Percentiles rank a stretch among this genome's conserved stretches.
These are phyloP conservation scores for Dasyornis broadbenti DNA, from an alignment of 2,113 vertebrate species.

Conservation along the genomic window DNA sequence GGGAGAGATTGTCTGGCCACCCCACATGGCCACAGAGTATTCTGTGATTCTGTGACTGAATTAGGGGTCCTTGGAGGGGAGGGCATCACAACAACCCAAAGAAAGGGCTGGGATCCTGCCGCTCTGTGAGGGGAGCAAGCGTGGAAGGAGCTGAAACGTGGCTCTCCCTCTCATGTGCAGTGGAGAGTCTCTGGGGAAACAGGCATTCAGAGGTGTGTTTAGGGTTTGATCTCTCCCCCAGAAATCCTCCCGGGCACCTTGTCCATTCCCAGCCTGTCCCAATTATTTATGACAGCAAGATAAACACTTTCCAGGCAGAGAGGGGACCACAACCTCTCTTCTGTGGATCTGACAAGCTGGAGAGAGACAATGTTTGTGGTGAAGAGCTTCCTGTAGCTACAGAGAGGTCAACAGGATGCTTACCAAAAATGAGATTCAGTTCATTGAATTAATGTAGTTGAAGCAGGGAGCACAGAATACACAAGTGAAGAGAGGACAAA, in stretches of 20 bases:
- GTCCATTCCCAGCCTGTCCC: background rate
- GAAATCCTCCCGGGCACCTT: background rate
- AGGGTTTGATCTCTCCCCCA: background rate
- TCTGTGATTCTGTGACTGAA: background rate
- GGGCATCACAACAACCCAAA: background rate
- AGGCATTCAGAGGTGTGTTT: background rate
- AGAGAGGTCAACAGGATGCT: conserved; percentile 11
- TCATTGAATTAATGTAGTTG: background rate
- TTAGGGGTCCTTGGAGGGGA: background rate
- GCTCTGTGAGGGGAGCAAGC: accelerated
- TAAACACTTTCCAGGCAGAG: background rate
- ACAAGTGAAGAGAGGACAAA: background rate
- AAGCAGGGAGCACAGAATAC: background rate
- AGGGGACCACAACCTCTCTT: background rate
- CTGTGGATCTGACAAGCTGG: background rate
- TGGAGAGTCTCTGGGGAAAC: background rate
- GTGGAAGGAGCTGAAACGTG: background rate
- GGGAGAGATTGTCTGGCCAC: background rate
- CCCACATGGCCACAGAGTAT: background rate
- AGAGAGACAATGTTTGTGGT: background rate
- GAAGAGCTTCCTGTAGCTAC: conserved; percentile 19
- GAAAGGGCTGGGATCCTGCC: background rate
- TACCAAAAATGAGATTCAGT: conserved; percentile 13
- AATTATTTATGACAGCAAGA: background rate
- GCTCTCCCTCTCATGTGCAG: background rate